phyloP scores from a whole-genome alignment of 2,888 invertebrate genomes.

The Drosophila picticornis region DNA sequence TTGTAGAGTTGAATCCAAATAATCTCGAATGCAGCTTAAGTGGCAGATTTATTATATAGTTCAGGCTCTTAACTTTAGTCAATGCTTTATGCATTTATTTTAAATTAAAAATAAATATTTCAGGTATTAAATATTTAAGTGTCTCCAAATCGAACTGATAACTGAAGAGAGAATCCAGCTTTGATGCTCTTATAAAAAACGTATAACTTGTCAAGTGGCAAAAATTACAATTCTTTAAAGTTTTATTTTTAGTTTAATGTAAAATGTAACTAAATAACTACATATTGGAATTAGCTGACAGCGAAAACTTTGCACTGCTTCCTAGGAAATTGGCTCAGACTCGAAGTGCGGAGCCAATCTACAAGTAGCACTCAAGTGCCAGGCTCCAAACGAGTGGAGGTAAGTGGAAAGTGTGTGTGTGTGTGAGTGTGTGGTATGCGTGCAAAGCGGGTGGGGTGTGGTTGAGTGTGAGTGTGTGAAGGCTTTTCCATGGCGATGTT shows the following conservation, averaged over 20 bases:
- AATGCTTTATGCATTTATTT: not conserved
- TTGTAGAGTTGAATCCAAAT: not conserved
- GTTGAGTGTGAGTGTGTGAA: not conserved
- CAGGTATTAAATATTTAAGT: not conserved
- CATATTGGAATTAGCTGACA: conserved; percentile 23
- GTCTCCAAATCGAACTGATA: not conserved
- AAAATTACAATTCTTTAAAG: not conserved
- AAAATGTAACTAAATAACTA: conserved; percentile 17
- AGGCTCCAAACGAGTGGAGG: conserved; percentile 1
- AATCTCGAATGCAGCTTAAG: not conserved
- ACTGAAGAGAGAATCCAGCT: not conserved
- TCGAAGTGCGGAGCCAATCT: conserved; percentile 15
- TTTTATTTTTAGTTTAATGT: conserved; percentile 1
- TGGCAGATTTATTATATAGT: not conserved
- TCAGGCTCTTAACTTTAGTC: not conserved
- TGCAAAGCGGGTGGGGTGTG: too few relatives aligned
- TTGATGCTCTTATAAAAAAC: not conserved
- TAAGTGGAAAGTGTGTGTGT: not conserved
- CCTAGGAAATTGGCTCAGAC: conserved; percentile 29
- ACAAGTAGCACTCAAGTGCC: conserved; percentile 32
- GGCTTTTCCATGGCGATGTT: conserved; percentile 40
- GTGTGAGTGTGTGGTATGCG: not conserved
- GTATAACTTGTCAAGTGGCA: not conserved
- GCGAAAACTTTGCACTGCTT: conserved; percentile 20
- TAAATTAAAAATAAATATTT: not conserved